Evolutionary conservation across 1,140 invertebrate genomes (phyloP).

Genomic region (Ectropis grisescens): DNA sequence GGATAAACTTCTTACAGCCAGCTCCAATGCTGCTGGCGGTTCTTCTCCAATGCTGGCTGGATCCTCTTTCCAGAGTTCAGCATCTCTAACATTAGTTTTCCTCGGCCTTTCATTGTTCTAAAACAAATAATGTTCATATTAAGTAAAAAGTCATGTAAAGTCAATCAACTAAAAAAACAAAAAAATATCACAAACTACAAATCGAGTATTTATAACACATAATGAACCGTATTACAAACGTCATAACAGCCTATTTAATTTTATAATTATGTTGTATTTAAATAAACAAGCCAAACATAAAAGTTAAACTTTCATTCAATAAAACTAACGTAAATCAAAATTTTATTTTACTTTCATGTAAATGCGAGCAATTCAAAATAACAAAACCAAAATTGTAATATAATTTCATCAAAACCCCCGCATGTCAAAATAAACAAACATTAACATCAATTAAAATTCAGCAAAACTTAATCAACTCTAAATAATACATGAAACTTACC

Average conservation of each 20-base stretch:
- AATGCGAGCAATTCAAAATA: slow-evolving; percentile 4
- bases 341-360: slow-evolving; percentile 3
- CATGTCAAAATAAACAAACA: slow-evolving; percentile 4
- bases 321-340: slow-evolving; percentile 6
- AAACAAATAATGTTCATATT: slow-evolving; percentile 6
- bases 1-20: background rate
- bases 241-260: no score
- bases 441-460: slow-evolving; percentile 1
- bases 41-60: no score
- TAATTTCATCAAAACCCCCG: slow-evolving; percentile 1
- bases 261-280: no score
- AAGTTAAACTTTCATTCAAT: slow-evolving; percentile 4
- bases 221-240: no score
- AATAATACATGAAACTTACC: slow-evolving; percentile 6
- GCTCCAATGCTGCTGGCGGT: no score
- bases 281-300: slow-evolving; percentile 1
- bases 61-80: no score
- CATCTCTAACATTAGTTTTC: slow-evolving; percentile 2
- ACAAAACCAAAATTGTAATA: slow-evolving; percentile 3
- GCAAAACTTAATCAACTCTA: slow-evolving; percentile 4
- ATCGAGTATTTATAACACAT: no score
- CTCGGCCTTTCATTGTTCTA: slow-evolving; percentile 6
- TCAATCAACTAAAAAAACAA: slow-evolving; percentile 5
- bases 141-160: slow-evolving; percentile 3
- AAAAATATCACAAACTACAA: background rate